Percentiles rank a stretch among this genome's conserved stretches.
These are phyloP conservation scores for Coenonympha arcania DNA, from an alignment of 2,888 invertebrate genomes.

Conservation along the genomic window DNA sequence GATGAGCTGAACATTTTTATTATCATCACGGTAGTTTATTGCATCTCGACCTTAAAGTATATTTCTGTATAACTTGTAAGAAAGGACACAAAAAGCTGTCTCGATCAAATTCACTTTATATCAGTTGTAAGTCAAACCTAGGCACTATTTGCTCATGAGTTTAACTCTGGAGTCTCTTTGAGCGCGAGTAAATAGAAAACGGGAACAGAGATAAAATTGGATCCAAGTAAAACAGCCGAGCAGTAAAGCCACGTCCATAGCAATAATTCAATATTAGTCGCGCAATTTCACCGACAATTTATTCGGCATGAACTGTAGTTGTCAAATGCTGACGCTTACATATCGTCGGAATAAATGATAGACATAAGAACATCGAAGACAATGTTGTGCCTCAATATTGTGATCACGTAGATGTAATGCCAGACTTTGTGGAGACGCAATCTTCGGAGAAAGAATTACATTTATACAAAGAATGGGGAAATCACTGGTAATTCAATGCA, in stretches of 20 bases:
- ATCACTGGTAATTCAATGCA: conserved; percentile 68
- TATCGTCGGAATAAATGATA: conserved; percentile 68
- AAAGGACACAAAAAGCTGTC: background rate
- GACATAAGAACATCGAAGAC: conserved; percentile 61
- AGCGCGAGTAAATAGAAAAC: conserved; percentile 36
- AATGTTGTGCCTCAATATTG: conserved; percentile 53
- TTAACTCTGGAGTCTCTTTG: background rate
- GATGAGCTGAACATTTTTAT: conserved; percentile 68
- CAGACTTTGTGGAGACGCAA: conserved; percentile 59
- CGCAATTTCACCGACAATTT: conserved; percentile 67
- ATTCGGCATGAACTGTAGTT: conserved; percentile 69
- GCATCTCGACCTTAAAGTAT: conserved; percentile 60
- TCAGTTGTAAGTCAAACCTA: background rate
- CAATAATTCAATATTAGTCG: conserved; percentile 62
- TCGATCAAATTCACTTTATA: background rate
- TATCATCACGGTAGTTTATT: conserved; percentile 67
- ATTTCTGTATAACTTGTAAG: conserved; percentile 26
- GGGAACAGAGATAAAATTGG: conserved; percentile 58
- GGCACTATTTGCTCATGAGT: background rate
- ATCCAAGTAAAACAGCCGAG: conserved; percentile 47
- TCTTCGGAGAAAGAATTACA: conserved; percentile 69
- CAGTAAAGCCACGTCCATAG: conserved; percentile 55
- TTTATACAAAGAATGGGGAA: conserved; percentile 65
- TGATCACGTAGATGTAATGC: conserved; percentile 60
- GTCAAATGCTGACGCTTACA: conserved; percentile 69